Percentiles rank a stretch among this genome's conserved stretches.
Conservation (phyloP, 1,140 invertebrate species). For the Pristionchus pacificus region DNA sequence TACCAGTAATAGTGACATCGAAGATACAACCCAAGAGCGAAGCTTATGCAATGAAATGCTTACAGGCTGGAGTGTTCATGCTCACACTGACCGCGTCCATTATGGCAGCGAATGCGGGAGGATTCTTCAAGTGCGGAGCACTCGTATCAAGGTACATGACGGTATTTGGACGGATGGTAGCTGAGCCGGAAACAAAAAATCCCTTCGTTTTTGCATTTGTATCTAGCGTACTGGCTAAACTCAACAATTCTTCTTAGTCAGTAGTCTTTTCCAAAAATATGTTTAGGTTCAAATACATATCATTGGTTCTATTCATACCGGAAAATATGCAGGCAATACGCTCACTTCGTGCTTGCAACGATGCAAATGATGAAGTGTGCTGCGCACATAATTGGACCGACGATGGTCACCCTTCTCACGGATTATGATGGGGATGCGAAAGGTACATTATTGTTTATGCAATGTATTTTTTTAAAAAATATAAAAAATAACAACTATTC, state of each 20-base stretch:
- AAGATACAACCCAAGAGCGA: too few species aligned
- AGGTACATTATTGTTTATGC: neutral
- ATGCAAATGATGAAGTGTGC: neutral
- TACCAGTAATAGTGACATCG: neutral
- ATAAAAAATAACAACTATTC: neutral
- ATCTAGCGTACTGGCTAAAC: too few species aligned
- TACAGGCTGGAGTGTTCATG: neutral
- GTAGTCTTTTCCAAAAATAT: neutral
- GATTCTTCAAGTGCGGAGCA: neutral
- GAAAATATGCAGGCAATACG: neutral
- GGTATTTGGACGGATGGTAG: too few species aligned
- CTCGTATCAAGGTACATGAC: constrained; percentile 1
- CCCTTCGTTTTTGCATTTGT: too few species aligned
- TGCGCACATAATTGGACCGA: neutral
- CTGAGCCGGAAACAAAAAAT: too few species aligned
- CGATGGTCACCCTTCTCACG: neutral
- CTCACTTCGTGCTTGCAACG: neutral
- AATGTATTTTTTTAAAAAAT: too few species aligned
- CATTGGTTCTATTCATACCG: neutral
- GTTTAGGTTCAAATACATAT: neutral
- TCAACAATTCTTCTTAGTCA: too few species aligned
- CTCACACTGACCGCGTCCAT: neutral
- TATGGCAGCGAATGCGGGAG: neutral
- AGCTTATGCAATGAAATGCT: too few species aligned
- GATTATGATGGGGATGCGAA: neutral